Evolutionary conservation across 2,888 invertebrate genomes (phyloP), one percentile per base, ranked within the genome.

Genomic region (Epiblema foenella): DNA sequence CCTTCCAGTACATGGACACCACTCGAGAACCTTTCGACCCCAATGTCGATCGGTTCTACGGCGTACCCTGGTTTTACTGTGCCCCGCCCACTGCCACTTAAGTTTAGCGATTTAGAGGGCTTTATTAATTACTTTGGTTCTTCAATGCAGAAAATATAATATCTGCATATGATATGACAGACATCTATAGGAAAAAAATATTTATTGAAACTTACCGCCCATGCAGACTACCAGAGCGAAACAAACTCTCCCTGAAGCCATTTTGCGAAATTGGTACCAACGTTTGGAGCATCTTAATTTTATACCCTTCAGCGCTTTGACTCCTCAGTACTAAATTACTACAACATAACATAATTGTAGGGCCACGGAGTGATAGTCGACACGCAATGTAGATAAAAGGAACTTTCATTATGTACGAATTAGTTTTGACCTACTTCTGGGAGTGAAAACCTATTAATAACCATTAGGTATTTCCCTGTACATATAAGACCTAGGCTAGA

Each of bases 321-420:
- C 56, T 12, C 10, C 17, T 0, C 15, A 0, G 46, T 42, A 15
- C 46, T 11, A 69, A 67, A 8, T 66, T 57, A 33, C 73, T 54
- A 17, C 37, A 37, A 57, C 58, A 67, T 37, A 70, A 72, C 65
- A 62, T 72, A 72, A 65, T 46, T 71, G 62, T 37, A 54, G 49
- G 37, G 37, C 29, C 11, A 57, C 46, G 0, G 39, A 52, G 46
- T 71, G 77, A 78, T 78, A 77, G 73, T 73, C 74, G 68, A 76
- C 78, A 78, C 78, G 78, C 78, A 74, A 78, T 20, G 65, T 57
- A 57, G 67, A 69, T 66, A 54, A 49, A 37, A 17, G 15, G 51
- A 8, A 8, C 56, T 24, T 46, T 0, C 46, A 46, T 46, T 29
- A 29, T 24, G 15, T 7, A 29, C 9, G 29, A 15, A 20, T 5